Evolutionary conservation across 2,888 invertebrate genomes (phyloP).

Genomic region (Sthenelais limicola): DNA sequence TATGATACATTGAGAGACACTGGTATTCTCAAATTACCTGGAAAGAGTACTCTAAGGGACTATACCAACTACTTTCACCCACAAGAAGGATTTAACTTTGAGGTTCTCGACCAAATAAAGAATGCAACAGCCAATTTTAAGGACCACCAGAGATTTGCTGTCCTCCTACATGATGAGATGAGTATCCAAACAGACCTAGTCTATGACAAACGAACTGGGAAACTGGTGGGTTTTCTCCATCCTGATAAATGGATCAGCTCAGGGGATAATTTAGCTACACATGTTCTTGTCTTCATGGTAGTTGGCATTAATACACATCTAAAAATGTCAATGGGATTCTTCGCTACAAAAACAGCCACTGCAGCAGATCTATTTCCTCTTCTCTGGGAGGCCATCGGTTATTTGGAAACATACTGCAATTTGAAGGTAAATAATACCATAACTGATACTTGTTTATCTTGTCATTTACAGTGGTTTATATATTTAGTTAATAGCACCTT

Average conservation of each 20-base stretch:
- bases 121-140: neutral
- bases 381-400: neutral
- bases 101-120: neutral
- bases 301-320: neutral
- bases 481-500: no score
- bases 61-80: neutral
- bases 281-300: neutral
- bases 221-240: neutral
- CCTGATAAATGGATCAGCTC: neutral
- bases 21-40: constrained; percentile 1
- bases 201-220: neutral
- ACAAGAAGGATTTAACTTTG: neutral
- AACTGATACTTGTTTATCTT: no score
- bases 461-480: no score
- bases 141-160: neutral
- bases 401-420: no score
- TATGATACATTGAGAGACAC: neutral
- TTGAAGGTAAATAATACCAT: no score
- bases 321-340: neutral
- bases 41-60: constrained; percentile 1
- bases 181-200: neutral
- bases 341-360: neutral
- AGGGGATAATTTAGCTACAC: neutral
- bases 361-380: neutral
- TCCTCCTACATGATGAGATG: constrained; percentile 13